A percentile compares a stretch with the other conserved stretches of the same genome.
Evolutionary conservation across 1,140 invertebrate genomes (phyloP).

Genomic region (Drosophila kikkawai): DNA sequence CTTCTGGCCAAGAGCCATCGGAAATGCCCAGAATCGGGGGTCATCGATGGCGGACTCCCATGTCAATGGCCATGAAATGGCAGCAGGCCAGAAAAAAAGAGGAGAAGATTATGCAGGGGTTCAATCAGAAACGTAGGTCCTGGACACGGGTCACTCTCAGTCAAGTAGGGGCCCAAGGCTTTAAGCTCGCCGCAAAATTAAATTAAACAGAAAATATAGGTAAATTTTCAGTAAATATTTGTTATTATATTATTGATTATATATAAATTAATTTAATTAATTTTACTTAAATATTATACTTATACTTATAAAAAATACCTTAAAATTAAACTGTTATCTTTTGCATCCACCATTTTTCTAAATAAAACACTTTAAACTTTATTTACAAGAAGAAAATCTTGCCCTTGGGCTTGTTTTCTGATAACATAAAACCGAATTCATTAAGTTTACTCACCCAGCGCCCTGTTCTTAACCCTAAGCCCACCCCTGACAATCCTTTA

Average conservation of each 20-base stretch:
- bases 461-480: constrained; percentile 31
- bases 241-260: too few relatives aligned
- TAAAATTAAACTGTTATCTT: neutral
- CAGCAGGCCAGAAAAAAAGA: neutral
- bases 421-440: constrained; percentile 34
- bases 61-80: constrained; percentile 39
- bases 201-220: too few relatives aligned
- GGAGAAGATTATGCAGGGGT: constrained; percentile 4
- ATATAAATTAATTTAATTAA: too few relatives aligned
- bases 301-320: too few relatives aligned
- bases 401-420: constrained; percentile 5
- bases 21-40: constrained; percentile 41
- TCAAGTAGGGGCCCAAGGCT: constrained; percentile 7
- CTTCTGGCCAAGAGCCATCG: constrained; percentile 29
- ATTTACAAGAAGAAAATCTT: constrained; percentile 7
- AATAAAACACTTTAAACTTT: neutral
- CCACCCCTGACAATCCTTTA: constrained; percentile 40
- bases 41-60: constrained; percentile 41
- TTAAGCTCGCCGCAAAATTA: neutral
- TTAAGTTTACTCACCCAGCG: constrained; percentile 13
- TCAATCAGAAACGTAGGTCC: constrained; percentile 22
- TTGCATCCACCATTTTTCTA: neutral
- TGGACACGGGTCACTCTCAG: constrained; percentile 25
- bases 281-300: too few relatives aligned
- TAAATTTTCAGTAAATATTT: neutral